These are phyloP conservation scores for Psilopsiagon aurifrons DNA, from an alignment of 2,113 vertebrate species.

Conservation along the genomic window DNA sequence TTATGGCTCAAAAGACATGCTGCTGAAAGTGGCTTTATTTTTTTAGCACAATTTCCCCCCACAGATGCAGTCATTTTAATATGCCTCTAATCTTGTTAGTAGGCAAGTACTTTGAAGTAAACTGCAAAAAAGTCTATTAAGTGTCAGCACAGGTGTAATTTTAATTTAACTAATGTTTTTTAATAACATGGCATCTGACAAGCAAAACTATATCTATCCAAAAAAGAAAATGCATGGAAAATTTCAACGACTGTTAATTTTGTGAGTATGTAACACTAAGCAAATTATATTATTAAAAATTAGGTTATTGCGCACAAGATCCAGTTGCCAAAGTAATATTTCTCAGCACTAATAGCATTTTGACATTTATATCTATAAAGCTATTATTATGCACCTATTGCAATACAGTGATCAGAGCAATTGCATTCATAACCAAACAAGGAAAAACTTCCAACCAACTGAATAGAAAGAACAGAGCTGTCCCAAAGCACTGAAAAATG, in stretches of 20 bases:
- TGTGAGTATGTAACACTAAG: background rate
- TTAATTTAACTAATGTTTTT: constrained; percentile 42
- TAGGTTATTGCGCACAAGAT: background rate
- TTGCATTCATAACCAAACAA: background rate
- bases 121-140: constrained; percentile 10
- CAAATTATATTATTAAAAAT: constrained; percentile 13
- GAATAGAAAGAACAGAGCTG: rapidly evolving
- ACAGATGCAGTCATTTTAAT: background rate
- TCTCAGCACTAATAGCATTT: background rate
- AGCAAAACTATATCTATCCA: background rate
- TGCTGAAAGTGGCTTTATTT: background rate
- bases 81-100: constrained; percentile 15
- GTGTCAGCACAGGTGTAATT: background rate
- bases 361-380: constrained; percentile 4
- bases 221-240: background rate
- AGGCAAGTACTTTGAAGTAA: constrained; percentile 18
- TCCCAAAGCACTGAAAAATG: background rate
- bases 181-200: constrained; percentile 3
- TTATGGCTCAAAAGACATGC: background rate
- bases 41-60: background rate
- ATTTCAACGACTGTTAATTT: background rate
- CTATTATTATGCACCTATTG: background rate
- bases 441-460: background rate
- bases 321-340: background rate
- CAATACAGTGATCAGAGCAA: background rate